phyloP scores from a whole-genome alignment of 2,888 invertebrate genomes.

The Eristalinus aeneus region DNA sequence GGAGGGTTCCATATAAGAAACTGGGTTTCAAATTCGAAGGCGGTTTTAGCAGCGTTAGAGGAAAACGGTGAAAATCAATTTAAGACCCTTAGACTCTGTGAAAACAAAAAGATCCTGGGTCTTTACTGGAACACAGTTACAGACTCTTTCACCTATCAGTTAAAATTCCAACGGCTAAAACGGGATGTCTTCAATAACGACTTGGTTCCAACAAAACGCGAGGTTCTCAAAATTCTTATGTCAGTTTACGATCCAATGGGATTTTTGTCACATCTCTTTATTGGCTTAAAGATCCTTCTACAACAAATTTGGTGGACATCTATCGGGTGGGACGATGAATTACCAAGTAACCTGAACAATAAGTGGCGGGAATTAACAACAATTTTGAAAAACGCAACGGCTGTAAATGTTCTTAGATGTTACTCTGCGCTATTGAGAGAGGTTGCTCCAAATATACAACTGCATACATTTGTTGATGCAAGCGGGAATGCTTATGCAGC shows the following conservation, averaged over 20 bases:
- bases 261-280: constrained; percentile 43
- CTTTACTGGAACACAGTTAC: constrained; percentile 24
- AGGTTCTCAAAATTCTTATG: constrained; percentile 39
- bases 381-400: constrained; percentile 19
- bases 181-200: constrained; percentile 16
- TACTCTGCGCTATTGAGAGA: constrained; percentile 59
- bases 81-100: neutral
- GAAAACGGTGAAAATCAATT: neutral
- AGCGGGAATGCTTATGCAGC: constrained; percentile 34
- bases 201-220: constrained; percentile 22
- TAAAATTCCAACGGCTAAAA: constrained; percentile 19
- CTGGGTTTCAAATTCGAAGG: constrained; percentile 18
- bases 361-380: constrained; percentile 46
- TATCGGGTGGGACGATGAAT: constrained; percentile 58
- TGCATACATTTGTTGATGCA: constrained; percentile 60
- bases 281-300: constrained; percentile 65
- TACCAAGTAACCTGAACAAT: constrained; percentile 21
- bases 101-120: constrained; percentile 25
- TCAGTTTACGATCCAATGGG: constrained; percentile 34
- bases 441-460: constrained; percentile 33
- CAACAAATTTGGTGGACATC: constrained; percentile 61
- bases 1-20: constrained; percentile 40
- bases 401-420: constrained; percentile 51
- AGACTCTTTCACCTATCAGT: constrained; percentile 11
- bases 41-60: neutral